phyloP scores from a whole-genome alignment of 2,888 invertebrate species.

The Athripsodes cinereus region DNA sequence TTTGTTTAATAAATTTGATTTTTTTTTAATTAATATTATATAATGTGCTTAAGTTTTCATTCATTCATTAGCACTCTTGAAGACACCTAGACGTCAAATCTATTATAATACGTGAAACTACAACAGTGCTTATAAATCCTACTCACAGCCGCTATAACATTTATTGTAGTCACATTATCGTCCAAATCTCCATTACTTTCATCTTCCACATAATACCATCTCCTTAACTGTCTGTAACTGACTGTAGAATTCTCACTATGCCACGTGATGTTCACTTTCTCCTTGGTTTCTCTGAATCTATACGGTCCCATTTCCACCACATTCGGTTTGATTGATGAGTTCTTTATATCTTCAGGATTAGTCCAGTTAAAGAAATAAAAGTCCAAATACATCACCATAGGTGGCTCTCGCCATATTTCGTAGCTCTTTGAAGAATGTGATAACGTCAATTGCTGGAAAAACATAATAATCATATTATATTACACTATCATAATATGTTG shows the following conservation, averaged over 20 bases:
- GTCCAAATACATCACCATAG: slow-evolving; percentile 57
- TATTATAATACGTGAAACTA: too few relatives aligned
- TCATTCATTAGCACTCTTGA: too few relatives aligned
- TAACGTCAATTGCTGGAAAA: slow-evolving; percentile 56
- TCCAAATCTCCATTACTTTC: slow-evolving; percentile 61
- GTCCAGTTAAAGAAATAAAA: slow-evolving; percentile 78
- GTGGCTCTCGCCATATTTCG: slow-evolving; percentile 64
- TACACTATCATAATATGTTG: neutral
- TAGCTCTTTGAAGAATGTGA: slow-evolving; percentile 56
- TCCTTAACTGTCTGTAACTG: slow-evolving; percentile 60
- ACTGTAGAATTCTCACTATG: slow-evolving; percentile 66
- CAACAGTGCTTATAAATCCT: too few relatives aligned
- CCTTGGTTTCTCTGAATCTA: slow-evolving; percentile 59
- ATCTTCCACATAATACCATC: slow-evolving; percentile 63
- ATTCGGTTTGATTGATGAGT: slow-evolving; percentile 49
- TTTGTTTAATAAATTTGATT: too few relatives aligned
- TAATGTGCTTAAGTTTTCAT: too few relatives aligned
- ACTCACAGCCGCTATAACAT: slow-evolving; percentile 73
- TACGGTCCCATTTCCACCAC: slow-evolving; percentile 57
- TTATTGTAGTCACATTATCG: slow-evolving; percentile 67
- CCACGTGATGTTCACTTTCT: slow-evolving; percentile 68
- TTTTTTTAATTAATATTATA: too few relatives aligned
- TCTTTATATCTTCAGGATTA: slow-evolving; percentile 60
- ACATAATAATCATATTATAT: slow-evolving; percentile 10
- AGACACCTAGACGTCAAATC: too few relatives aligned